A percentile compares a stretch with the other conserved stretches of the same genome.
Evolutionary conservation across 1,140 invertebrate species (phyloP).

Genomic region (Globodera rostochiensis): DNA sequence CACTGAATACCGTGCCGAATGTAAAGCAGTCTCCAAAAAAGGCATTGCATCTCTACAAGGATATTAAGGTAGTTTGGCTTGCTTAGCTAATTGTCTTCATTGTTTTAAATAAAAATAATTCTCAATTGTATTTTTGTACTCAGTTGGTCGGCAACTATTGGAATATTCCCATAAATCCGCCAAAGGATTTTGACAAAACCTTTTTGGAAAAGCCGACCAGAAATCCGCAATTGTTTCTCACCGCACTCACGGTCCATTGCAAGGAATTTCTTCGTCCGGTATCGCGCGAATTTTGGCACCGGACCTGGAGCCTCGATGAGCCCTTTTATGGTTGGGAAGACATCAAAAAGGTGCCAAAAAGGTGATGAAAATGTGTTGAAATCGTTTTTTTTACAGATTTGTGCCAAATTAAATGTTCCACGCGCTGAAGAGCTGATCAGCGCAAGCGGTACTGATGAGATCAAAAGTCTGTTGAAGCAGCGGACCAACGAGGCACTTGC

Average conservation of each 20-base stretch:
- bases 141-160: slow-evolving; percentile 15
- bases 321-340: slow-evolving; percentile 2
- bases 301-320: slow-evolving; percentile 6
- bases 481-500: slow-evolving; percentile 5
- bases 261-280: background rate
- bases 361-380: no score
- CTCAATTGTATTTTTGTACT: slow-evolving; percentile 1
- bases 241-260: background rate
- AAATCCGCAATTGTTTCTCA: slow-evolving; percentile 19
- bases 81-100: no score
- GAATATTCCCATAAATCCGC: slow-evolving; percentile 16
- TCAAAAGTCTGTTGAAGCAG: slow-evolving; percentile 1
- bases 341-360: background rate
- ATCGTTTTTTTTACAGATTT: background rate
- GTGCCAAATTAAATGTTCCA: slow-evolving; percentile 1
- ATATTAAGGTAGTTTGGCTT: background rate
- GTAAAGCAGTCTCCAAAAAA: slow-evolving; percentile 5
- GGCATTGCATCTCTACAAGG: background rate
- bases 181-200: slow-evolving; percentile 16
- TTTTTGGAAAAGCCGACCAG: background rate
- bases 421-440: slow-evolving; percentile 4
- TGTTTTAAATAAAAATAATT: background rate
- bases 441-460: background rate
- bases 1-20: background rate
- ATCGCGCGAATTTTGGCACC: slow-evolving; percentile 14